Evolutionary conservation across 2,888 invertebrate genomes (phyloP).

Genomic region (Chloroclystis v-ata): DNA sequence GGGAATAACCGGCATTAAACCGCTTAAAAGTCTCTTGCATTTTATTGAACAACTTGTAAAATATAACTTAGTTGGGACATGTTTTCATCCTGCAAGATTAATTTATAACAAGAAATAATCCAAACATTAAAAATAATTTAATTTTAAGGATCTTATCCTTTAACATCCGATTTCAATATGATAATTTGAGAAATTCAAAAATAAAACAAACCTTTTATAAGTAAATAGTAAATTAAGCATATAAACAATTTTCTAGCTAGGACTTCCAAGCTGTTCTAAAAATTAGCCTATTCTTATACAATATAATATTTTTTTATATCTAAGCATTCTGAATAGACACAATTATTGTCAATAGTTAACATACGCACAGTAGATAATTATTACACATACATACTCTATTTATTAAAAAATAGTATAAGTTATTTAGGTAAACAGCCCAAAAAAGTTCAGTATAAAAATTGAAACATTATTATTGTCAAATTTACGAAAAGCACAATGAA

Average conservation of each 20-base stretch:
- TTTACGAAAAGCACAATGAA: constrained; percentile 38
- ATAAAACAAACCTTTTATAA: too few relatives aligned
- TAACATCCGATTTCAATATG: too few relatives aligned
- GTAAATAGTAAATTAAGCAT: background rate
- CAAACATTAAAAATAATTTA: background rate
- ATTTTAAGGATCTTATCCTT: constrained; percentile 12
- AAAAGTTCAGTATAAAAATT: constrained; percentile 38
- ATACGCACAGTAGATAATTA: constrained; percentile 12
- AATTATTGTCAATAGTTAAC: constrained; percentile 42
- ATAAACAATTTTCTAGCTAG: constrained; percentile 7
- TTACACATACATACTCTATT: constrained; percentile 8
- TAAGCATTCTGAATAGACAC: constrained; percentile 33
- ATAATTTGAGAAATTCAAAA: constrained; percentile 9
- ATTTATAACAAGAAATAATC: too few relatives aligned
- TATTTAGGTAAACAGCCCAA: constrained; percentile 42
- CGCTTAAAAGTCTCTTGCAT: too few relatives aligned
- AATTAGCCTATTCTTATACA: constrained; percentile 1
- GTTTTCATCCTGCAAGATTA: too few relatives aligned
- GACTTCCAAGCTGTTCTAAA: constrained; percentile 10
- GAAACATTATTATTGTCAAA: constrained; percentile 44
- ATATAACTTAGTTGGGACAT: too few relatives aligned
- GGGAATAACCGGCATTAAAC: too few relatives aligned
- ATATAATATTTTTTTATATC: constrained; percentile 6
- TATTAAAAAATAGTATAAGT: constrained; percentile 23
- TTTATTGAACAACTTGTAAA: too few relatives aligned